These are phyloP conservation scores for Zaprionus bogoriensis DNA, from an alignment of 2,888 invertebrate genomes.

Conservation along the genomic window DNA sequence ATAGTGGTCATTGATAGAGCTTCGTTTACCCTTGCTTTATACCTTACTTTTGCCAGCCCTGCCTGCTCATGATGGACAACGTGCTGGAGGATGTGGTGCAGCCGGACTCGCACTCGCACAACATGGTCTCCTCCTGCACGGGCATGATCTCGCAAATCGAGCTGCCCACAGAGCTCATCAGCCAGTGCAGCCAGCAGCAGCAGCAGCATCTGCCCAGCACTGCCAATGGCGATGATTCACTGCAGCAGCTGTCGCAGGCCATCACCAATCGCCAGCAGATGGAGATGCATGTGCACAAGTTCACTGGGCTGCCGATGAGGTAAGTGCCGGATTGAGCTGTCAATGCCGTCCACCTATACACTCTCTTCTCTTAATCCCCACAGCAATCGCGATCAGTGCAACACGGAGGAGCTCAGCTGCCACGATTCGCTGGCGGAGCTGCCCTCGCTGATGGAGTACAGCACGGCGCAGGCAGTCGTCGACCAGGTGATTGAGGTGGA, in stretches of 20 bases:
- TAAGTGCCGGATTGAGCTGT: conserved; percentile 34
- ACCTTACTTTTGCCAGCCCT: conserved; percentile 83
- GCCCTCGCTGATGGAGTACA: conserved; percentile 84
- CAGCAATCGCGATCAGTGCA: conserved; percentile 72
- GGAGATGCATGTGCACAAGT: conserved; percentile 84
- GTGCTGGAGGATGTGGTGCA: conserved; percentile 87
- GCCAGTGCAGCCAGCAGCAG: conserved; percentile 53
- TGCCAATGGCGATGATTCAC: conserved; percentile 85
- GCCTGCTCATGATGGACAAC: conserved; percentile 91
- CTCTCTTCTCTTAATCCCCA: no score
- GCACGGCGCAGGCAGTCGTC: conserved; percentile 85
- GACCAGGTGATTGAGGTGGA: conserved; percentile 91
- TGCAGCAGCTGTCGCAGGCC: conserved; percentile 90
- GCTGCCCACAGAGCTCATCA: conserved; percentile 82
- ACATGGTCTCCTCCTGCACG: conserved; percentile 86
- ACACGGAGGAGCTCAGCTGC: conserved; percentile 81
- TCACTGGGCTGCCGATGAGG: conserved; percentile 81
- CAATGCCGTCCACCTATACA: background rate
- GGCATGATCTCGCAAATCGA: conserved; percentile 84
- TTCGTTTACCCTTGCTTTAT: background rate
- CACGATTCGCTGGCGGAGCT: conserved; percentile 84
- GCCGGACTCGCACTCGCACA: conserved; percentile 87
- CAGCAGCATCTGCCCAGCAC: conserved; percentile 10
- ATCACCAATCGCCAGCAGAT: conserved; percentile 89
- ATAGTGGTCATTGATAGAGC: background rate